Evolutionary conservation across 2,113 vertebrate genomes (phyloP).

Genomic region (Syngnathus scovelli): DNA sequence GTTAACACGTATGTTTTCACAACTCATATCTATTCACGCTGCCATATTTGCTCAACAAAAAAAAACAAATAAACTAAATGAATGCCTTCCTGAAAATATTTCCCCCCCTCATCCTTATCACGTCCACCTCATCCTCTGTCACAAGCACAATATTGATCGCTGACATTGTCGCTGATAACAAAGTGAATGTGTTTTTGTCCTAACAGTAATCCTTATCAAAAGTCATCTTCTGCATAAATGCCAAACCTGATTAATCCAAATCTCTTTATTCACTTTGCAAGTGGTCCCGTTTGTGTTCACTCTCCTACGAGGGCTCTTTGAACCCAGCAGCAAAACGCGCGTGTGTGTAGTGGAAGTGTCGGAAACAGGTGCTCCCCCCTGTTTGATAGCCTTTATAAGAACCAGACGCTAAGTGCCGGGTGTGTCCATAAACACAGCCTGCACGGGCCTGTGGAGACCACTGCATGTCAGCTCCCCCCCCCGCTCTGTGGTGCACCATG

Average conservation of each 20-base stretch:
- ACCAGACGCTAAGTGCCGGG: slow-evolving; percentile 65
- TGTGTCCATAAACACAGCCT: slow-evolving; percentile 61
- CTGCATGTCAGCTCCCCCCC: slow-evolving; percentile 38
- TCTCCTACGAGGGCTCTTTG: slow-evolving; percentile 58
- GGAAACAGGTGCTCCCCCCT: slow-evolving; percentile 72
- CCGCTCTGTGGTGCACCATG: slow-evolving; percentile 22
- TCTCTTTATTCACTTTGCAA: slow-evolving; percentile 7
- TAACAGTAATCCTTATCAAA: not conserved
- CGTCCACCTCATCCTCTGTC: slow-evolving; percentile 19
- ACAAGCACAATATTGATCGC: slow-evolving; percentile 30
- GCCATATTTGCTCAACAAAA: slow-evolving; percentile 36
- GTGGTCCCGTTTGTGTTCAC: slow-evolving; percentile 31
- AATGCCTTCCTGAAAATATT: slow-evolving; percentile 66
- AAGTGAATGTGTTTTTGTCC: not conserved
- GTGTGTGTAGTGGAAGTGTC: slow-evolving; percentile 66
- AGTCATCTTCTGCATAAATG: not conserved
- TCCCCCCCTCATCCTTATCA: slow-evolving; percentile 45
- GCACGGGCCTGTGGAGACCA: slow-evolving; percentile 42
- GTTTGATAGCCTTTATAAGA: slow-evolving; percentile 75
- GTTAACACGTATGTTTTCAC: slow-evolving; percentile 50
- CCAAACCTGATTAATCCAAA: slow-evolving; percentile 1
- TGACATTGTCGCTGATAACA: slow-evolving; percentile 21
- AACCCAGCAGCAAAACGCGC: slow-evolving; percentile 58
- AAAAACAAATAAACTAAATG: slow-evolving; percentile 18
- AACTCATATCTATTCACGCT: slow-evolving; percentile 56